Base-by-base conservation (phyloP, 2,888 invertebrate genomes). In the Dione vanillae region DNA sequence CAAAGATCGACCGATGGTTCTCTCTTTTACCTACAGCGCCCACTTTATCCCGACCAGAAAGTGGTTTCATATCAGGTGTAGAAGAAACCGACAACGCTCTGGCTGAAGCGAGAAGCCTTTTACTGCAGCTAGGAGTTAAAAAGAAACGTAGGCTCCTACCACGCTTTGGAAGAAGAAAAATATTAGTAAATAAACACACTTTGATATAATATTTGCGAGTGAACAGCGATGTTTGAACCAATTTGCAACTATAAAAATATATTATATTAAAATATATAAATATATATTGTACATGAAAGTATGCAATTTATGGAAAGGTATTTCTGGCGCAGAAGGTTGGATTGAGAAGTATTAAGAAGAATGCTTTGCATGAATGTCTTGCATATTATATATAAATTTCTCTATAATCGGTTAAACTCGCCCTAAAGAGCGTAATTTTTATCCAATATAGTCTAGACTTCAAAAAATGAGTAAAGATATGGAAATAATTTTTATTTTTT, bases 1-100 rank as follows among this genome's bases (percentile, higher is more conserved):
- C 96, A 73, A 97, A 97, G 92, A 96, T 97, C 81, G 96, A 96
- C 81, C 94, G 96, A 64, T 97, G 97, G 97, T 97, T 97, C 85
- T 96, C 96, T 74, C 94, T 96, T 76, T 91, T 96, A 77, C 95
- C 95, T 20, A 82, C 83, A 49, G 93, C 95, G 12, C 87, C 94
- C 19, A 94, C 96, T 16, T 90, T 96, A 70, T 96, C 96, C 11
- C 93, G 96, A 11, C 96, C 96, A 0, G 96, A 96, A 85, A 96
- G 96, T 83, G 96, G 96, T 12, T 97, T 96, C 86, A 94, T 96
- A 45, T 96, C 96, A 27, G 96, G 95, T 37, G 94, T 95, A 69
- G 94, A 94, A 70, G 92, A 91, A 56, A 87, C 86, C 69, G 95
- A 95, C 82, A 95, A 94, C 67, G 94, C 87, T 11, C 94, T 96